These are phyloP conservation scores for Rhyacichthys aspro DNA, from an alignment of 2,797 vertebrate species.

Conservation along the genomic window DNA sequence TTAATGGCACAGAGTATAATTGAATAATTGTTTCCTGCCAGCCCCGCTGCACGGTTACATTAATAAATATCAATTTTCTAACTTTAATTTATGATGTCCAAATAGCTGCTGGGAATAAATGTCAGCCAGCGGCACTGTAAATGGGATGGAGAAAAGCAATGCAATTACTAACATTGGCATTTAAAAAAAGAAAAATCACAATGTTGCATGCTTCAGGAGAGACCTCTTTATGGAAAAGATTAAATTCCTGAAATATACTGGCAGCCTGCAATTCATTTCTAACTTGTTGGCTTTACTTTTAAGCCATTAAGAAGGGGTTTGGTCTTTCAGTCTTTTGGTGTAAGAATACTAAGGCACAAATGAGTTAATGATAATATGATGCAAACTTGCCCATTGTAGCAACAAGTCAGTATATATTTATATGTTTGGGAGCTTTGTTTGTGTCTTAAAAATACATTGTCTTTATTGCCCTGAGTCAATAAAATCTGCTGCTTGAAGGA, in stretches of 20 bases:
- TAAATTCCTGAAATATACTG: conserved; percentile 26
- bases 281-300: conserved; percentile 21
- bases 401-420: no score
- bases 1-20: conserved; percentile 26
- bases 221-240: conserved; percentile 18
- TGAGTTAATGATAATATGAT: no score
- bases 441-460: no score
- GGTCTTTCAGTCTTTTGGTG: no score
- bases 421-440: no score
- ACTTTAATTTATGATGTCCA: conserved; percentile 38
- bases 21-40: conserved; percentile 26
- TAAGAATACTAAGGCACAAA: no score
- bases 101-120: conserved; percentile 25
- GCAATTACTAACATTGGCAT: conserved; percentile 31
- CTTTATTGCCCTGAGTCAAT: no score
- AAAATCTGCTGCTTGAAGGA: no score
- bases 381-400: no score
- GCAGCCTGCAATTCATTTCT: not conserved
- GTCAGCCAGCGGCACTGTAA: conserved; percentile 22
- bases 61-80: conserved; percentile 29
- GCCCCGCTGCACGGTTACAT: conserved; percentile 28
- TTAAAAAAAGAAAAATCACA: conserved; percentile 30
- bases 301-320: no score
- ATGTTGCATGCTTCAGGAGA: not conserved
- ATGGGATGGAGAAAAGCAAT: conserved; percentile 26